Evolutionary conservation across 2,797 vertebrate species (phyloP).

Genomic region (Ispidina lecontei): DNA sequence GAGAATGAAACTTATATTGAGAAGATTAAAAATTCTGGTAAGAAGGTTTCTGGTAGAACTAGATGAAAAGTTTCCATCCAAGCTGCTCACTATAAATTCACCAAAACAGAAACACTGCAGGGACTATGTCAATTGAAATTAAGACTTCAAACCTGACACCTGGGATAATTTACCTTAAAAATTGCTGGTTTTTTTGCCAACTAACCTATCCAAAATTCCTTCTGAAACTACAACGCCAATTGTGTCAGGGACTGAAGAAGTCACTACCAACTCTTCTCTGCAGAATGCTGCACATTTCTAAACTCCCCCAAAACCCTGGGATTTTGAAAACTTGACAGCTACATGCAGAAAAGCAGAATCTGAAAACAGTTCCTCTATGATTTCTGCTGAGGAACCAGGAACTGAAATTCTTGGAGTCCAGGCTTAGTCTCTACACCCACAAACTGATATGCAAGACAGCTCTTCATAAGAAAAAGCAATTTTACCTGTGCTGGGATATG

Average conservation of each 20-base stretch:
- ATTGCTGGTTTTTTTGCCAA: neutral
- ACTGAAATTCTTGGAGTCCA: neutral
- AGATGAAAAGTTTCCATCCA: neutral
- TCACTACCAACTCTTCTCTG: neutral
- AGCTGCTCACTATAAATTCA: neutral
- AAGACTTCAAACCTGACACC: neutral
- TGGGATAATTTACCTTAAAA: neutral
- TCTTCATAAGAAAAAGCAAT: neutral
- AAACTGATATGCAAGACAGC: neutral
- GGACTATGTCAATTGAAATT: neutral
- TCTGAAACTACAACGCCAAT: neutral
- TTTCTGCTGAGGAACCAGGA: neutral
- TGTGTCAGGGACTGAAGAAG: neutral
- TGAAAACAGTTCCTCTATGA: neutral
- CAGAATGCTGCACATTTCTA: neutral
- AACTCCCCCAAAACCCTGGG: neutral
- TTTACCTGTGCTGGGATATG: constrained; percentile 94
- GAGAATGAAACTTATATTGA: neutral
- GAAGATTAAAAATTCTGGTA: neutral
- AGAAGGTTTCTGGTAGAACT: neutral
- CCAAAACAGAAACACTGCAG: neutral
- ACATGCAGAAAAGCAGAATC: neutral
- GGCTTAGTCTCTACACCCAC: neutral
- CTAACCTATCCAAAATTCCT: neutral
- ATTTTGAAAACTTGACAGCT: neutral